phyloP scores from a whole-genome alignment of 2,113 vertebrate species.

The Lethenteron reissneri region DNA sequence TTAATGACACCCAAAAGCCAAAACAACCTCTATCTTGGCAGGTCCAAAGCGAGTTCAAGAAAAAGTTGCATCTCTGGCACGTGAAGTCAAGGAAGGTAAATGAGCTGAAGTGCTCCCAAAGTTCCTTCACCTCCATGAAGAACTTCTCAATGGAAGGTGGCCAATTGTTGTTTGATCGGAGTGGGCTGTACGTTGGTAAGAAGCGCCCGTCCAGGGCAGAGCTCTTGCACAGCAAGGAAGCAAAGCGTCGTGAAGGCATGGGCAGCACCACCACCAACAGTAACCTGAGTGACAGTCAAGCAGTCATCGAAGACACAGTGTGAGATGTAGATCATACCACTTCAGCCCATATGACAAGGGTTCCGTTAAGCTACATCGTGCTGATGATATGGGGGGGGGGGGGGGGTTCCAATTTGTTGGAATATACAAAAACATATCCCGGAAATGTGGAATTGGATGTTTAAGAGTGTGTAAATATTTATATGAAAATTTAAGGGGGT shows the following conservation, averaged over 20 bases:
- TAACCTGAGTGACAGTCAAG: background rate
- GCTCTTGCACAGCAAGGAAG: too few relatives aligned
- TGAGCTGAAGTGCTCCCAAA: too few relatives aligned
- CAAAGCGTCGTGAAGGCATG: too few relatives aligned
- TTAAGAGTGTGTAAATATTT: constrained; percentile 7
- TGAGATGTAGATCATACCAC: background rate
- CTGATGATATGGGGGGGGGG: constrained; percentile 41
- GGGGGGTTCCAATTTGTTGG: constrained; percentile 7
- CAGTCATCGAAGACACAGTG: background rate
- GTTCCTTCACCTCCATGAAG: too few relatives aligned
- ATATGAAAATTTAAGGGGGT: constrained; percentile 12
- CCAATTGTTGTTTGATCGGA: too few relatives aligned
- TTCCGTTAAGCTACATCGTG: constrained; percentile 13
- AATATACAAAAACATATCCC: constrained; percentile 4
- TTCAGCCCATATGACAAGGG: too few relatives aligned
- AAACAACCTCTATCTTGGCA: constrained; percentile 14
- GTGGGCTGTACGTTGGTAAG: too few relatives aligned
- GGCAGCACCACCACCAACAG: background rate
- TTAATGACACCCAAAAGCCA: too few relatives aligned
- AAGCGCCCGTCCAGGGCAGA: too few relatives aligned
- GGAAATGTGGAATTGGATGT: too few relatives aligned
- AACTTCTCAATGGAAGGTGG: too few relatives aligned
- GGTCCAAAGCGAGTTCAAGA: constrained; percentile 70
- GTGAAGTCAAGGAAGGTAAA: too few relatives aligned
- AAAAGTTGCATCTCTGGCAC: constrained; percentile 61